phyloP scores from a whole-genome alignment of 2,888 invertebrate species.

The Noctua janthina region DNA sequence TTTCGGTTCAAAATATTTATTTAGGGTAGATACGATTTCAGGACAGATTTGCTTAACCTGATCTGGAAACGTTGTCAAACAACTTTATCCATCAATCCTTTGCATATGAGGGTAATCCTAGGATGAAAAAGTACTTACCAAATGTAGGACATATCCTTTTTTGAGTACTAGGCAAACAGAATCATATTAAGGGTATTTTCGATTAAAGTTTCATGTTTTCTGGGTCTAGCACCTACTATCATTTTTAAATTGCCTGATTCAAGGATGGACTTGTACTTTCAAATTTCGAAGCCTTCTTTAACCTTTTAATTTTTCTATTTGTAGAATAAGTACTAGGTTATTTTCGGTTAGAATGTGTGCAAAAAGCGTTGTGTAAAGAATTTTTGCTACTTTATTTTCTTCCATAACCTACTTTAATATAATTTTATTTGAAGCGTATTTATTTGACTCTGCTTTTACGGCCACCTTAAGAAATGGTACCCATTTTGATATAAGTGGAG shows the following conservation, averaged over 20 bases:
- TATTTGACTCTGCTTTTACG: no score
- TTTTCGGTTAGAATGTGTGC: background rate
- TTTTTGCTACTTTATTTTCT: background rate
- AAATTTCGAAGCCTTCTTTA: background rate
- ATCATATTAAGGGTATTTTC: conserved; percentile 1
- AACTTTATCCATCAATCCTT: conserved; percentile 40
- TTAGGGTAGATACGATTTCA: conserved; percentile 32
- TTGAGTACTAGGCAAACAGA: conserved; percentile 40
- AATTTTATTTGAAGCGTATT: no score
- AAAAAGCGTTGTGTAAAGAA: background rate
- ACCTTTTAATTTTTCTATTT: background rate
- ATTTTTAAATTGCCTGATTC: background rate
- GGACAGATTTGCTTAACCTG: conserved; percentile 43
- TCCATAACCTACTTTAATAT: background rate
- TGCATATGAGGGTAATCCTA: conserved; percentile 29
- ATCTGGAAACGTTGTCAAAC: conserved; percentile 40
- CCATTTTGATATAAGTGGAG: no score
- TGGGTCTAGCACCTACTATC: no score
- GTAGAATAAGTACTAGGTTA: background rate
- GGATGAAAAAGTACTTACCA: conserved; percentile 34
- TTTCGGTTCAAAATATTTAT: conserved; percentile 43
- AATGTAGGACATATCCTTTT: conserved; percentile 46
- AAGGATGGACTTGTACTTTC: background rate
- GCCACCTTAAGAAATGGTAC: no score
- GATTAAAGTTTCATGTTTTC: background rate